phyloP scores from a whole-genome alignment of 2,888 invertebrate genomes.

The Trachelus tabidus region DNA sequence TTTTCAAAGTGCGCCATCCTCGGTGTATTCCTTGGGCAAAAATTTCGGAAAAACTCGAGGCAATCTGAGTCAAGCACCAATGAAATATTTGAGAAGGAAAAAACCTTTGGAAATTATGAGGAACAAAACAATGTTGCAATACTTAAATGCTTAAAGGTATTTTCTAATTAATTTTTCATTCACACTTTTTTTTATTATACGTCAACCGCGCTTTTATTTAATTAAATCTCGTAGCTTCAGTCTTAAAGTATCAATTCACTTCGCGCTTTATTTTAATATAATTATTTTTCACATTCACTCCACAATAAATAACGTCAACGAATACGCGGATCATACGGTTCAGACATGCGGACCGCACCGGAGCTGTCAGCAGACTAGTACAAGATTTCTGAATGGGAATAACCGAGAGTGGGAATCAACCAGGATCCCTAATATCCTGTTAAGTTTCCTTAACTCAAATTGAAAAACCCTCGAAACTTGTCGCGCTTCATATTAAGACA shows the following conservation, averaged over 20 bases:
- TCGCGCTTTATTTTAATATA: neutral
- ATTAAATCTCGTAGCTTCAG: neutral
- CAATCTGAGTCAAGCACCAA: neutral
- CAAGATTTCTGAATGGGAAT: neutral
- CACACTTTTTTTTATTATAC: neutral
- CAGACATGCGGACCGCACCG: neutral
- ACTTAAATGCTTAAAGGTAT: neutral
- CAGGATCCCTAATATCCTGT: neutral
- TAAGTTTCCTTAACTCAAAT: neutral
- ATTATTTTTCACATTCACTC: neutral
- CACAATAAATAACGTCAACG: neutral
- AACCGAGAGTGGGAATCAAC: neutral
- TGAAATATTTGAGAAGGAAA: neutral
- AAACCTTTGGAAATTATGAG: neutral
- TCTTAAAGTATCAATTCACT: neutral
- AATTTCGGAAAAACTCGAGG: neutral
- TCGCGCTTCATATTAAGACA: neutral
- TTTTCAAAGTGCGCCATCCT: slow-evolving; percentile 24
- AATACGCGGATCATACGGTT: neutral
- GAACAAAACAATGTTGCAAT: neutral
- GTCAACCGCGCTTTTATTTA: neutral
- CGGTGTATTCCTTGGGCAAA: neutral
- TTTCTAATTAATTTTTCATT: neutral
- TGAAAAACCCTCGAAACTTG: neutral
- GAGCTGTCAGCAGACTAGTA: neutral